Percentiles rank a stretch among this genome's conserved stretches.
These are phyloP conservation scores for Hirudo medicinalis DNA, from an alignment of 1,140 invertebrate genomes.

Conservation along the genomic window DNA sequence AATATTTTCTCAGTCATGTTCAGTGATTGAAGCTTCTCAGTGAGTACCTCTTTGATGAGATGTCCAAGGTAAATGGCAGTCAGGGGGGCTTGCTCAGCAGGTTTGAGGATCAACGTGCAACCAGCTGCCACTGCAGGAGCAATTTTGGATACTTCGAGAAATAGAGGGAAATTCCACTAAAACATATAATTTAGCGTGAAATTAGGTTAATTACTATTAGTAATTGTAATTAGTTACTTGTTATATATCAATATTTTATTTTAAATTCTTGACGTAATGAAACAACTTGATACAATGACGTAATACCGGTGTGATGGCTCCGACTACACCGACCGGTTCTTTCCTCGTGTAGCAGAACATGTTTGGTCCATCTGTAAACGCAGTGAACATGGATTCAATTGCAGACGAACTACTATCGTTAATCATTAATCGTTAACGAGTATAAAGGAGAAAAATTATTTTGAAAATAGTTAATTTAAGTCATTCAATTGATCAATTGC, in stretches of 20 bases:
- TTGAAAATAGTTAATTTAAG: too few species aligned
- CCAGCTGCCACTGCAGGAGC: slow-evolving; percentile 49
- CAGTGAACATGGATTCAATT: neutral
- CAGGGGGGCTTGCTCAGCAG: slow-evolving; percentile 49
- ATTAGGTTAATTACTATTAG: too few species aligned
- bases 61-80: slow-evolving; percentile 31
- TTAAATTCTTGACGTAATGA: too few species aligned
- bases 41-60: slow-evolving; percentile 33
- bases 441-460: neutral
- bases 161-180: slow-evolving; percentile 49
- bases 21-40: neutral
- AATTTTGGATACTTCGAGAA: slow-evolving; percentile 46
- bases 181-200: slow-evolving; percentile 33
- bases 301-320: slow-evolving; percentile 35
- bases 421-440: neutral
- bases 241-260: too few species aligned
- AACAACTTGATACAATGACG: too few species aligned
- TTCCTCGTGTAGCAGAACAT: slow-evolving; percentile 35
- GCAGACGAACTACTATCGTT: neutral
- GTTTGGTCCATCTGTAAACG: slow-evolving; percentile 22
- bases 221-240: too few species aligned
- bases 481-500: too few species aligned
- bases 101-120: slow-evolving; percentile 51
- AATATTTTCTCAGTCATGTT: slow-evolving; percentile 8
- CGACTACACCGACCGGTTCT: slow-evolving; percentile 38